Evolutionary conservation across 2,797 vertebrate genomes (phyloP).

Genomic region (Takifugu ocellatus): DNA sequence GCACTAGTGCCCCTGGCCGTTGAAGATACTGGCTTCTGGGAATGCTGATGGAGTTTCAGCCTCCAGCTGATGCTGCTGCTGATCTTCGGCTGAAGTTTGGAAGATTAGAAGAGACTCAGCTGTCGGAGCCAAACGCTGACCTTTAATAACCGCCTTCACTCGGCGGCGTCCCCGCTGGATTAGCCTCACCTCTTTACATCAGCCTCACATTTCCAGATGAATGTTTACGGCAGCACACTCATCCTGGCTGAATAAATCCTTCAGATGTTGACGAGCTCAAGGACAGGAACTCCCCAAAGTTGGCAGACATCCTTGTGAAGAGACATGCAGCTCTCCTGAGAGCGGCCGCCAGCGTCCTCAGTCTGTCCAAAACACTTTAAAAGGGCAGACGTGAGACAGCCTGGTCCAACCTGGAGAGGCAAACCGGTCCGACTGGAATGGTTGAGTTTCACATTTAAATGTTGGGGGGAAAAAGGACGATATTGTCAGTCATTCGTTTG

Average conservation of each 20-base stretch:
- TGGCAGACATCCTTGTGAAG: conserved; percentile 34
- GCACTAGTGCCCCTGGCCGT: too few species aligned
- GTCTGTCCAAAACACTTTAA: conserved; percentile 14
- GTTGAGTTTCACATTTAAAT: too few species aligned
- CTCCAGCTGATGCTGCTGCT: too few species aligned
- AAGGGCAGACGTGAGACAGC: conserved; percentile 41
- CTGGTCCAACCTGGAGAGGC: conserved; percentile 22
- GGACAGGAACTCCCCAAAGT: conserved; percentile 62
- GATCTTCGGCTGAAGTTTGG: too few species aligned
- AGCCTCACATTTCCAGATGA: conserved; percentile 60
- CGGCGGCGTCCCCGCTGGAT: conserved; percentile 38
- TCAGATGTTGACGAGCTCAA: conserved; percentile 60
- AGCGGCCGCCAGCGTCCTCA: conserved; percentile 27
- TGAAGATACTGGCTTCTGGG: too few species aligned
- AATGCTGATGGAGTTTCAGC: too few species aligned
- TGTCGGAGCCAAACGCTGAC: conserved; percentile 29
- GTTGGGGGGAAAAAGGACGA: too few species aligned
- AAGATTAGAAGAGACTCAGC: not conserved
- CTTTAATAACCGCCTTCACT: conserved; percentile 34
- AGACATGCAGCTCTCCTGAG: conserved; percentile 31
- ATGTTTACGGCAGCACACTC: conserved; percentile 62
- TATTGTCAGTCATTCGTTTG: too few species aligned
- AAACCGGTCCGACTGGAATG: not conserved
- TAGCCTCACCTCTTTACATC: conserved; percentile 57
- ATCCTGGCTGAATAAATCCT: conserved; percentile 64